phyloP scores from a whole-genome alignment of 1,140 invertebrate species.

The Chironomus tepperi region DNA sequence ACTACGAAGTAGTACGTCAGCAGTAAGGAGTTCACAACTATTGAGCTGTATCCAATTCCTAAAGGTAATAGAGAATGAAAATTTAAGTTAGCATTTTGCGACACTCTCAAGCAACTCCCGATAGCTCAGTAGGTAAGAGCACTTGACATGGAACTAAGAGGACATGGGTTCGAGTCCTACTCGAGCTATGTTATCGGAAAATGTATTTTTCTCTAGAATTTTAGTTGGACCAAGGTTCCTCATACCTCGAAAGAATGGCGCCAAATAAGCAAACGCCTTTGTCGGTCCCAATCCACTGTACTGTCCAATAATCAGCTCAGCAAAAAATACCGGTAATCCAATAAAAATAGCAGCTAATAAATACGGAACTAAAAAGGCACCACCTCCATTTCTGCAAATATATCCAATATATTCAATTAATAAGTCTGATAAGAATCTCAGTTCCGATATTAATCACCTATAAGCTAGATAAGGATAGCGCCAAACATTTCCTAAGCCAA shows the following conservation, averaged over 20 bases:
- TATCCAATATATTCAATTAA: too few species aligned
- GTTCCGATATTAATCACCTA: slow-evolving; percentile 13
- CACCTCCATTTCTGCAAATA: slow-evolving; percentile 38
- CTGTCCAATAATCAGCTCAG: slow-evolving; percentile 81
- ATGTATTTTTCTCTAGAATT: too few species aligned
- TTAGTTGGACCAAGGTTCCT: too few species aligned
- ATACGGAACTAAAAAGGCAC: slow-evolving; percentile 69
- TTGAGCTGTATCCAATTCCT: slow-evolving; percentile 76
- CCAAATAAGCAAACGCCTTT: slow-evolving; percentile 57
- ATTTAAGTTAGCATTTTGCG: too few species aligned
- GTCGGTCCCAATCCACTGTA: slow-evolving; percentile 74
- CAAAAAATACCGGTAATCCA: slow-evolving; percentile 80
- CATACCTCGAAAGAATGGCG: slow-evolving; percentile 84
- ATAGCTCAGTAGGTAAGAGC: too few species aligned
- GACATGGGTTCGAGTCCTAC: too few species aligned
- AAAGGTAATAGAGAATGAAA: too few species aligned
- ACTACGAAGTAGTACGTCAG: slow-evolving; percentile 42
- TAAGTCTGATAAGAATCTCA: too few species aligned
- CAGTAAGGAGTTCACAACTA: slow-evolving; percentile 81
- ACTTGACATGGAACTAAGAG: too few species aligned
- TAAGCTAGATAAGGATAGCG: slow-evolving; percentile 72
- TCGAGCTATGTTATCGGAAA: too few species aligned
- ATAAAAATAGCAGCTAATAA: slow-evolving; percentile 64
- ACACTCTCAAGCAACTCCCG: too few species aligned
- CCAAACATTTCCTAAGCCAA: slow-evolving; percentile 75